A percentile compares a stretch with the other conserved stretches of the same genome.
Evolutionary conservation across 2,888 invertebrate species (phyloP).

Genomic region (Zhuqinia jingwanae): DNA sequence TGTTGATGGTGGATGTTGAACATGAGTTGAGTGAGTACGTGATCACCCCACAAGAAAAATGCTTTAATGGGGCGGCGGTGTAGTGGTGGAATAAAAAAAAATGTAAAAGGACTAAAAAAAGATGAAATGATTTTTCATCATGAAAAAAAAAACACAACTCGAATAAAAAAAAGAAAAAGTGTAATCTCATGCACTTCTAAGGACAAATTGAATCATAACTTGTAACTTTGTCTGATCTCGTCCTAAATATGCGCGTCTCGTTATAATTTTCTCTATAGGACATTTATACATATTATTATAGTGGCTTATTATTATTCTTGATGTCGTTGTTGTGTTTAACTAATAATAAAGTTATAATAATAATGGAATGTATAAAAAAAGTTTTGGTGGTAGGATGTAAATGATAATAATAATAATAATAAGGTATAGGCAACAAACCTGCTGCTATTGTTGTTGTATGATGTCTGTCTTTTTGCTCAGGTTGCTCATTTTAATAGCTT

Average conservation of each 20-base stretch:
- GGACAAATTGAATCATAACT: constrained; percentile 8
- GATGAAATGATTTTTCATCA: constrained; percentile 40
- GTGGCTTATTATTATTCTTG: not conserved
- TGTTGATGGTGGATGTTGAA: too few relatives aligned
- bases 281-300: too few relatives aligned
- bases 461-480: not conserved
- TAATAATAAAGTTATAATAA: not conserved
- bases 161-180: constrained; percentile 11
- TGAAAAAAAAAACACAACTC: not conserved
- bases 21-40: constrained; percentile 32
- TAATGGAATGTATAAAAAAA: not conserved
- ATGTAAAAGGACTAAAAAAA: constrained; percentile 47
- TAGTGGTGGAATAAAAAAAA: not conserved
- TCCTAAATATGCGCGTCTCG: too few relatives aligned
- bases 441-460: too few relatives aligned
- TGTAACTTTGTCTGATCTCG: not conserved
- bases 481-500: not conserved
- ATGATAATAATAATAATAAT: not conserved
- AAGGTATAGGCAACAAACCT: constrained; percentile 9
- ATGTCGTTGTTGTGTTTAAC: constrained; percentile 1
- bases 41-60: constrained; percentile 13
- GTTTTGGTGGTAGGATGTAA: not conserved
- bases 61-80: constrained; percentile 38
- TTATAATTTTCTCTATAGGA: constrained; percentile 2
- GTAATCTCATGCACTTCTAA: constrained; percentile 33